Conservation (phyloP, 2,113 vertebrate species). For the Aplodontia rufa region DNA sequence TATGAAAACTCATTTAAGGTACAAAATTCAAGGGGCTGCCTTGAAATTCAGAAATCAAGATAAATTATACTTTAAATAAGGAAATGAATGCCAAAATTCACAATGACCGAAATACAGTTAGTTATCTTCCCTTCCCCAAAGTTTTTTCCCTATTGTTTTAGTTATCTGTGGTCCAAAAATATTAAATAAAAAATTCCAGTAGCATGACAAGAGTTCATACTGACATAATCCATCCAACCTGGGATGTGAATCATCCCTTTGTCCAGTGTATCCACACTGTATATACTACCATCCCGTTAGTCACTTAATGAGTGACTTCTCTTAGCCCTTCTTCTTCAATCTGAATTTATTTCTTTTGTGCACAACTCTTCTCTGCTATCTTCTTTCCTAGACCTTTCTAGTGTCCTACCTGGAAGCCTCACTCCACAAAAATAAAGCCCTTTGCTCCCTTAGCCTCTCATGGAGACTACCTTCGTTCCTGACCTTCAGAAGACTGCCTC, state of each 20-base stretch:
- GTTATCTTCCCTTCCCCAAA: not conserved
- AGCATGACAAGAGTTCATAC: not conserved
- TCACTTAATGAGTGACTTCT: not conserved
- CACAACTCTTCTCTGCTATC: not conserved
- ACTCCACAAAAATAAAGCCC: not conserved
- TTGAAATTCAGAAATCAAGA: not conserved
- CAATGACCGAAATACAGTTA: not conserved
- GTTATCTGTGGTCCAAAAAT: not conserved
- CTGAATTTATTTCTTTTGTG: not conserved
- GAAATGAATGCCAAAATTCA: not conserved
- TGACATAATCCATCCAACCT: not conserved
- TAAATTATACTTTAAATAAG: not conserved
- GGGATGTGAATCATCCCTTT: not conserved
- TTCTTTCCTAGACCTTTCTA: not conserved
- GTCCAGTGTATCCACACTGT: not conserved
- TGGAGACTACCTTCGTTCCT: not conserved
- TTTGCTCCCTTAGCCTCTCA: not conserved
- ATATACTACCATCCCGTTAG: fast-evolving
- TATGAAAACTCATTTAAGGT: not conserved
- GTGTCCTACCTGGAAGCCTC: not conserved
- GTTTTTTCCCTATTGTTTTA: not conserved
- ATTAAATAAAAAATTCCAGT: not conserved
- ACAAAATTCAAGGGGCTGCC: not conserved
- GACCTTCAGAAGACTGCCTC: not conserved
- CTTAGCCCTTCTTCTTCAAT: not conserved